Evolutionary conservation across 2,797 vertebrate genomes (phyloP), one percentile per base, ranked within the genome.

Genomic region (Micromesistius poutassou): DNA sequence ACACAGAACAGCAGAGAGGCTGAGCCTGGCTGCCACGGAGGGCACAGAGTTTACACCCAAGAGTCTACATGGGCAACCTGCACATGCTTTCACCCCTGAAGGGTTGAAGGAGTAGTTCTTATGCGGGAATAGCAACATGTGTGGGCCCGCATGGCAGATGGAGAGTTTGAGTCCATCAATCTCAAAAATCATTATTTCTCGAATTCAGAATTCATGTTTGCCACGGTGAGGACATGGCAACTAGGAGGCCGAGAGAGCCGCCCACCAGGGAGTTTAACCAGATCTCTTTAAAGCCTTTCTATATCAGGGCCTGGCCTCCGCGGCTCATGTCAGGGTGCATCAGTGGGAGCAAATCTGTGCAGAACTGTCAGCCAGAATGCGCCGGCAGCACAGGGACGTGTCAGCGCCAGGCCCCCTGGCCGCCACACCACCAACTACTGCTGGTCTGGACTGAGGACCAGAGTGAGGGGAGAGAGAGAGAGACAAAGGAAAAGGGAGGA

Each of bases 241-340:
- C 3, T 13, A 28, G 62, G 25, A 28, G n/a, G 16, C 46, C 25
- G 62, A 10, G 72, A 66, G 36, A 22, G 30, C 81, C 80, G 76
- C 31, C 78, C 50, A 62, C 25, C 77, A 22, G 74, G 40, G 76
- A 74, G 30, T 80, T 35, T 14, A 66, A 76, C 78, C 74, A 81
- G 74, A 80, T 82, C 77, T 55, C 73, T 79, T 81, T 50, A 88
- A 86, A 87, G 79, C 66, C 33, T 1, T 77, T 87, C 80, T 89
- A 75, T 80, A 82, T 83, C 80, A 78, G 76, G 78, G 74, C 40
- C 46, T 72, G 55, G 83, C 31, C 50, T 83, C 73, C 79, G 79
- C 74, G 82, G 85, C 85, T 86, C 81, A 84, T 80, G 84, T 87
- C 86, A 87, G 78, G 85, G 84, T 83, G 77, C 76, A 86, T 87